phyloP scores from a whole-genome alignment of 2,888 invertebrate genomes.

The Diadegma fenestrale region DNA sequence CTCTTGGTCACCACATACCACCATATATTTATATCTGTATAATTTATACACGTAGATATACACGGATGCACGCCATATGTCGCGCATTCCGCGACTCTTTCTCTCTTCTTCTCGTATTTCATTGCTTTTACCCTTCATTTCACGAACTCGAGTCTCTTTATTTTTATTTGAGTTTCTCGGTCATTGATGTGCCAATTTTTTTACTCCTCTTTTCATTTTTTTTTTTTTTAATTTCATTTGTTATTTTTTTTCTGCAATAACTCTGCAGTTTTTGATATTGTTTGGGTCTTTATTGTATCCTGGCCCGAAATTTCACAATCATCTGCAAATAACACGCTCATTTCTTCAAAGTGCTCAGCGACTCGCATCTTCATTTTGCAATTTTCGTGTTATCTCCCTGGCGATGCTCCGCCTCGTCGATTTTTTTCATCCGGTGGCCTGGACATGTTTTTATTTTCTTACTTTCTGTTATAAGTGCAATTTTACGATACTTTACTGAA shows the following conservation, averaged over 20 bases:
- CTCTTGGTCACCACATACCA: conserved; percentile 47
- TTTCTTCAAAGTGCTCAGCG: neutral
- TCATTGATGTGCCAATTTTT: neutral
- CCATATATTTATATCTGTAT: conserved; percentile 18
- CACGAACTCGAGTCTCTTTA: conserved; percentile 40
- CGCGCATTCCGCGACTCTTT: conserved; percentile 76
- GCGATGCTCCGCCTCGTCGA: conserved; percentile 44
- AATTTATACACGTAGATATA: conserved; percentile 23
- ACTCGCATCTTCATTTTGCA: conserved; percentile 2
- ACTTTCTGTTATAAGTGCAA: conserved; percentile 60
- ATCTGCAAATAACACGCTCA: neutral
- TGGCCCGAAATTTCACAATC: neutral
- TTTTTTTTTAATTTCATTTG: neutral
- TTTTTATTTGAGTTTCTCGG: conserved; percentile 21
- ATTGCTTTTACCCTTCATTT: conserved; percentile 37
- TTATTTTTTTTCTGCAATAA: neutral
- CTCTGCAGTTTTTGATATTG: neutral
- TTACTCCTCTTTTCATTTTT: neutral
- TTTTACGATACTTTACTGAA: conserved; percentile 73
- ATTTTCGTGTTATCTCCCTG: conserved; percentile 26
- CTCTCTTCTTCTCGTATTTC: conserved; percentile 55
- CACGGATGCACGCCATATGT: conserved; percentile 82
- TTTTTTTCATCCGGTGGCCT: conserved; percentile 29
- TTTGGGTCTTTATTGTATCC: neutral
- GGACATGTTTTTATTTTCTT: conserved; percentile 42